Evolutionary conservation across 2,797 vertebrate species (phyloP).

Genomic region (Myotis planiceps): DNA sequence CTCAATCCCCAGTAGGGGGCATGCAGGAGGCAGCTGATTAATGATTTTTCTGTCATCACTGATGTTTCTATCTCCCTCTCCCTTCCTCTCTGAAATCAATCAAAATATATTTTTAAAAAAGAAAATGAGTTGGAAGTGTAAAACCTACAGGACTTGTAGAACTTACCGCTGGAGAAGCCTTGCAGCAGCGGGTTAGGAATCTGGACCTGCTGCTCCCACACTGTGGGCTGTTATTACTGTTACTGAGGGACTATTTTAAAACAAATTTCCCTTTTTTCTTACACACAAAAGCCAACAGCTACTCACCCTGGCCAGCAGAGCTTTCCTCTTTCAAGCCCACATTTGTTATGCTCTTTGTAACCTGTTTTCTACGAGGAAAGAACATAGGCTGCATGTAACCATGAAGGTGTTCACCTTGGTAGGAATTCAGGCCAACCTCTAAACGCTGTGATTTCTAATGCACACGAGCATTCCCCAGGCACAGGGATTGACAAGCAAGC

Average conservation of each 20-base stretch:
- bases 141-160: neutral
- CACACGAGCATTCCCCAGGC: neutral
- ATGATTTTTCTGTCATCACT: too few relatives aligned
- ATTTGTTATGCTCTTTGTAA: neutral
- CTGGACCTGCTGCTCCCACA: fast-evolving
- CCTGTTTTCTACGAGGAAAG: neutral
- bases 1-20: too few relatives aligned
- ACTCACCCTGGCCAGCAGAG: neutral
- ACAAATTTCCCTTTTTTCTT: neutral
- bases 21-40: too few relatives aligned
- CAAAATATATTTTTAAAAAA: too few relatives aligned
- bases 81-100: too few relatives aligned
- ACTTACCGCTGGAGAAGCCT: neutral
- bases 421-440: neutral
- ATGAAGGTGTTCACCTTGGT: neutral
- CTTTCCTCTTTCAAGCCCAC: neutral
- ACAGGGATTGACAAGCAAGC: neutral
- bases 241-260: neutral
- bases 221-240: neutral
- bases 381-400: neutral
- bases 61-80: too few relatives aligned
- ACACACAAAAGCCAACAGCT: neutral
- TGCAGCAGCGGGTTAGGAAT: fast-evolving
- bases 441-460: neutral
- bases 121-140: neutral